Percentiles rank a stretch among this genome's conserved stretches.
These are phyloP conservation scores for Acleris holmiana DNA, from an alignment of 2,888 invertebrate genomes.

Conservation along the genomic window DNA sequence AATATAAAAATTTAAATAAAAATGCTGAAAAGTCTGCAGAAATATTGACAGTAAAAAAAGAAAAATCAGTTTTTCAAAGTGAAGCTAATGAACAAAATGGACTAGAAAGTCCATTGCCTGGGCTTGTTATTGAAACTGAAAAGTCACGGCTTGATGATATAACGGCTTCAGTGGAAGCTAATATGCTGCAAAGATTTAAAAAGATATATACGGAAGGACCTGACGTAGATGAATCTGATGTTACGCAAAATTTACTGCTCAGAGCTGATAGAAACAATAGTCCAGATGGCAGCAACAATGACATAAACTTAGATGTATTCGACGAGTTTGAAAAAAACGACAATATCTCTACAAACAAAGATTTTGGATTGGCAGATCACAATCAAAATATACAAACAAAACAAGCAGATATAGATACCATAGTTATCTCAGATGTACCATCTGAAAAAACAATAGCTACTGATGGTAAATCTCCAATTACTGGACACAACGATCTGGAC, in stretches of 20 bases:
- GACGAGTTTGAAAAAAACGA: not conserved
- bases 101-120: conserved; percentile 67
- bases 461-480: conserved; percentile 58
- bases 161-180: conserved; percentile 52
- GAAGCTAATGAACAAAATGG: conserved; percentile 46
- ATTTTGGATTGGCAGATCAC: conserved; percentile 39
- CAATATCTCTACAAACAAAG: not conserved
- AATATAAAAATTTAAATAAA: conserved; percentile 39
- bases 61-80: conserved; percentile 34
- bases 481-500: conserved; percentile 61
- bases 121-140: conserved; percentile 60
- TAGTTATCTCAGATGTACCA: conserved; percentile 36
- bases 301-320: not conserved
- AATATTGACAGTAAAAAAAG: conserved; percentile 37
- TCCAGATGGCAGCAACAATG: not conserved
- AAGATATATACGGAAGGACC: conserved; percentile 53
- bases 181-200: conserved; percentile 58
- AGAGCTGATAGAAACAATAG: conserved; percentile 51
- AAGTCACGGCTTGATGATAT: conserved; percentile 43
- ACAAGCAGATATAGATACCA: conserved; percentile 12
- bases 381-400: conserved; percentile 1
- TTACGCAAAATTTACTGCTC: conserved; percentile 59
- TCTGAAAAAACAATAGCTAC: conserved; percentile 60
- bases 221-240: conserved; percentile 52
- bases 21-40: conserved; percentile 32